Base-by-base conservation (phyloP, 2,113 vertebrate genomes). In the Prochilodus magdalenae region DNA sequence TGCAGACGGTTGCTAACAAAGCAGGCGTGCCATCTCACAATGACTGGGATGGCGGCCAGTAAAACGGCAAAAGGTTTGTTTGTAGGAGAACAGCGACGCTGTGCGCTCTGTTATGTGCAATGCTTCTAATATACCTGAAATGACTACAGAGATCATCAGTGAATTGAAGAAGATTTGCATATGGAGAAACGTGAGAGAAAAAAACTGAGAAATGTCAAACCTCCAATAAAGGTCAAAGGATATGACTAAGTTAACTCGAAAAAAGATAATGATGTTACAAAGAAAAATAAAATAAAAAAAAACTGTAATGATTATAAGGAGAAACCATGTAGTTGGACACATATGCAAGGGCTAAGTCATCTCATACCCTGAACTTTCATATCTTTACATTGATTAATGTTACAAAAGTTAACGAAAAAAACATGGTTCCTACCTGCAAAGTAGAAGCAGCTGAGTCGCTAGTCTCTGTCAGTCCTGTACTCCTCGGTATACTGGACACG, bases 401-500 rank as follows among this genome's bases (percentile, higher is more conserved):
- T 36, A n/a, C n/a, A 36, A 36, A 36, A 7, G 7, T 7, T 36
- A 3, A 36, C 36, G 7, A 36, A 36, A 4, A 36, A 7, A 36
- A 4, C 36, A 36, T 4, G 7, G n/a, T 16, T 67, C 77, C n/a
- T 79, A 79, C 66, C 67, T 79, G 77, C 30, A 80, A 29, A 13
- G 66, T 80, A 8, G 60, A 90, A 0, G 86, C 69, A 30, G 89
- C 89, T 16, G 89, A 89, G 57, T 83, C 86, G 20, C 88, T 91
- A 6, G 88, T 89, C 5, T 86, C 85, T 10, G 87, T 85, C 59
- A 86, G 24, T 15, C 86, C 85, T 2, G 86, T 86, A 49, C 88
- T 83, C 71, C 88, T 87, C 13, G 89, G 89, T 66, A 89, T 26
- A 81, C 88, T 91, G 79, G 88, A 90, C 59, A 90, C 87, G 4